Evolutionary conservation across 2,797 vertebrate genomes (phyloP).

Genomic region (Meda fulgida): DNA sequence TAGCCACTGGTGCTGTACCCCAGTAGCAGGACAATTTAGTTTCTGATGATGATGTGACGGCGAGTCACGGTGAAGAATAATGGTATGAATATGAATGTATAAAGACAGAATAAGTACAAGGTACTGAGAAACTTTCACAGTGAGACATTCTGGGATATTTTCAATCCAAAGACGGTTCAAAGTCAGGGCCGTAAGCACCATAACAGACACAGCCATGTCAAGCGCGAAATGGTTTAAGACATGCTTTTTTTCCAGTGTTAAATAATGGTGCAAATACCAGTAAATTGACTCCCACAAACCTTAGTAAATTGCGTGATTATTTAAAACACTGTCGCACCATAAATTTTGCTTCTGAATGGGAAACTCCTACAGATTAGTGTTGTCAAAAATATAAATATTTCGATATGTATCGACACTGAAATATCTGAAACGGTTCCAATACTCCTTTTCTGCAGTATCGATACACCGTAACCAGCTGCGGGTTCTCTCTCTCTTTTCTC

Average conservation of each 20-base stretch:
- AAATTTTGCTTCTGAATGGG: neutral
- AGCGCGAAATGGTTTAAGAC: neutral
- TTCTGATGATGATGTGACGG: neutral
- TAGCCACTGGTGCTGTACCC: slow-evolving; percentile 2
- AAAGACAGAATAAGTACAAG: neutral
- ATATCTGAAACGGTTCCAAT: no score
- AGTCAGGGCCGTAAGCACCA: neutral
- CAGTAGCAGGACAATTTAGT: slow-evolving; percentile 14
- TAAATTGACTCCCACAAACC: neutral
- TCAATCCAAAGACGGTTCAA: neutral
- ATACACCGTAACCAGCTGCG: no score
- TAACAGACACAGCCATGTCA: neutral
- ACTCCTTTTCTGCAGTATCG: no score
- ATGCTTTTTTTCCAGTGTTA: neutral
- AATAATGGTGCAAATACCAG: neutral
- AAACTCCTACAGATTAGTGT: neutral
- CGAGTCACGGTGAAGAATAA: slow-evolving; percentile 9
- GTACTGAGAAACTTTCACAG: neutral
- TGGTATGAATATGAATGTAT: neutral
- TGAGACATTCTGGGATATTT: neutral
- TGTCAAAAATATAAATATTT: no score
- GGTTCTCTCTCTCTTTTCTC: no score
- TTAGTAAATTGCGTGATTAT: neutral
- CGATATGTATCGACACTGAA: no score
- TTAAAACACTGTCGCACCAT: neutral